Evolutionary conservation across 2,888 invertebrate genomes (phyloP), one percentile per base, ranked within the genome.

Genomic region (Cloeon dipterum): DNA sequence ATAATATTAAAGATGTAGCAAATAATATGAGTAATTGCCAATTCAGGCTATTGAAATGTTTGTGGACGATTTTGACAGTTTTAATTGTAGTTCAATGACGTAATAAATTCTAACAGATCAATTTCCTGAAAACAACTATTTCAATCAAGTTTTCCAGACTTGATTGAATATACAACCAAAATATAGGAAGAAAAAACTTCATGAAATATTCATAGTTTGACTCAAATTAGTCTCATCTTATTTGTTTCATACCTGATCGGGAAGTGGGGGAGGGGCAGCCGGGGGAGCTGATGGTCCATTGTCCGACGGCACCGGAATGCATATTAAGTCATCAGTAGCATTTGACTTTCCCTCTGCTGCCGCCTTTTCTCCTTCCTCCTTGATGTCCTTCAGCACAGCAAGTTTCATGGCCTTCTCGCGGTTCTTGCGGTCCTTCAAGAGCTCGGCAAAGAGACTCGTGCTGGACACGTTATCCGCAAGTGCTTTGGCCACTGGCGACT

Each of bases 381-480:
- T 66, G 46, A 70, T 67, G 43, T 74, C 74, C 36, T 75, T 58
- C 35, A 75, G 68, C 48, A 70, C 70, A 51, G 71, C 68, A 11
- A 76, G 53, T 44, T 61, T 65, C 40, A 67, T 55, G 37, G 79
- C 82, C 53, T 79, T 65, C 40, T 78, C 77, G 7, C 82, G 65
- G 62, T 78, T 79, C 46, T 79, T 78, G 45, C 75, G 71, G 50
- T 81, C 79, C 50, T 85, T 85, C 11, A 86, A 81, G 41, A 88
- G 63, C 56, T 86, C 83, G 1, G 86, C 86, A 52, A 88, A 88
- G 10, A 88, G 63, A 52, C 85, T 85, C 7, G 86, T 86, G 47
- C 83, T 82, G 37, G 76, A 77, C 50, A 86, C 82, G 54, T 85
- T 86, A 32, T 20, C 41, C 36, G 40, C 41, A 19, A 43, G 40